Percentiles rank a stretch among this genome's conserved stretches.
phyloP scores from a whole-genome alignment of 2,888 invertebrate species.

The Acronicta psi region DNA sequence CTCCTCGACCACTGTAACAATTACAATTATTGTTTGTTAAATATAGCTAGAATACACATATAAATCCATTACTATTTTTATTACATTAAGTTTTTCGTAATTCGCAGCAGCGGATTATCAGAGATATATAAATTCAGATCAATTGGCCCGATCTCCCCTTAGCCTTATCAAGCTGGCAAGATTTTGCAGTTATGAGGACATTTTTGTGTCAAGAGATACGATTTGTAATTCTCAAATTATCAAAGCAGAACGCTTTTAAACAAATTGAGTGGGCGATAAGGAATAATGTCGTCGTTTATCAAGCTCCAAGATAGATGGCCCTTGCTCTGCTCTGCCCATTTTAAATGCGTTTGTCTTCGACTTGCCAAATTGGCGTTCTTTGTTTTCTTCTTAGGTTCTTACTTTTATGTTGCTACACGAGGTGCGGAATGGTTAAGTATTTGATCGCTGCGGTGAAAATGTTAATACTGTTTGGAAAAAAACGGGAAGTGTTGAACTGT shows the following conservation, averaged over 20 bases:
- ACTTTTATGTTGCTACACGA: conserved; percentile 69
- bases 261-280: conserved; percentile 89
- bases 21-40: conserved; percentile 43
- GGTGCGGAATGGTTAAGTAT: conserved; percentile 61
- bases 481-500: conserved; percentile 62
- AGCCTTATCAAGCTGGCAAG: conserved; percentile 75
- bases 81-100: conserved; percentile 22
- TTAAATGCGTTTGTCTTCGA: conserved; percentile 89
- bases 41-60: conserved; percentile 3
- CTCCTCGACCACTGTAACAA: conserved; percentile 93
- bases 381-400: conserved; percentile 81
- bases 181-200: conserved; percentile 81
- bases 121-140: conserved; percentile 75
- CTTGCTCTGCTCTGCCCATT: conserved; percentile 88
- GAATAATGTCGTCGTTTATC: conserved; percentile 89
- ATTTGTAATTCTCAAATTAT: conserved; percentile 89
- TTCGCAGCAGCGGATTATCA: conserved; percentile 50
- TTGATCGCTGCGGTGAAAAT: conserved; percentile 62
- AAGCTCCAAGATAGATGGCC: conserved; percentile 87
- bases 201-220: conserved; percentile 86
- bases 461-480: conserved; percentile 57
- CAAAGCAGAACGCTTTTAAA: conserved; percentile 89
- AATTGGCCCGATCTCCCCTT: conserved; percentile 70
- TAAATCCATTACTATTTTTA: not conserved
- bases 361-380: conserved; percentile 87